Evolutionary conservation across 1,140 invertebrate genomes (phyloP), one percentile per base, ranked within the genome.

Genomic region (Neodiprion lecontei): DNA sequence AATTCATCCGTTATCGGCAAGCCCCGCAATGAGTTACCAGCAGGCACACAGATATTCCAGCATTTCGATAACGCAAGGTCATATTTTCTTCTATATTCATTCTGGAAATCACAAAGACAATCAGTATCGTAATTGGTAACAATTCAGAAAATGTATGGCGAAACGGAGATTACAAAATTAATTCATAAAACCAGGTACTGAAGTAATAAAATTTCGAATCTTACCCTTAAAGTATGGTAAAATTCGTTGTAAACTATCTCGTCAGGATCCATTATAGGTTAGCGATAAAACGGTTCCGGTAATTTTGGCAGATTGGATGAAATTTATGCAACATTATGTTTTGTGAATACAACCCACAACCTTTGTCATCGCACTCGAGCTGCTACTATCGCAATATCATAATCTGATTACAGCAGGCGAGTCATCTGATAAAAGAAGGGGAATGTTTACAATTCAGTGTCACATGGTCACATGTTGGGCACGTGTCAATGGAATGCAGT

Each of bases 21-120:
- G 14, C 78, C 78, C 66, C 76, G 74, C 47, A 80, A 50, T n/a
- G 76, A 78, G 66, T 76, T 68, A 49, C 66, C 67, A 67, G 67
- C 74, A 17, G 80, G 80, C 7, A 82, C 76, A 40, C 81, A 82
- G 49, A 82, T 81, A 12, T 72, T 80, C 79, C 80, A 83, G 61
- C 79, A 79, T 72, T 80, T 83, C 2, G 76, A 65, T 67, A 81
- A 40, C 1, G 80, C 77, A 9, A 70, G 61, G 67, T 81, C 78
- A 73, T 81, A 80, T 75, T 80, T 81, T 70, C 72, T 72, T 69
- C 75, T 77, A 48, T 74, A 80, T 70, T 79, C 73, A 48, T 80
- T 78, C 81, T 83, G 69, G 3, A 76, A 76, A 69, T 28, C 10
- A 65, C 23, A 74, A 50, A 72, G 17, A 48, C 2, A 14, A 3